These are phyloP conservation scores for Scaptomyza montana DNA, from an alignment of 1,140 invertebrate species.

Conservation along the genomic window DNA sequence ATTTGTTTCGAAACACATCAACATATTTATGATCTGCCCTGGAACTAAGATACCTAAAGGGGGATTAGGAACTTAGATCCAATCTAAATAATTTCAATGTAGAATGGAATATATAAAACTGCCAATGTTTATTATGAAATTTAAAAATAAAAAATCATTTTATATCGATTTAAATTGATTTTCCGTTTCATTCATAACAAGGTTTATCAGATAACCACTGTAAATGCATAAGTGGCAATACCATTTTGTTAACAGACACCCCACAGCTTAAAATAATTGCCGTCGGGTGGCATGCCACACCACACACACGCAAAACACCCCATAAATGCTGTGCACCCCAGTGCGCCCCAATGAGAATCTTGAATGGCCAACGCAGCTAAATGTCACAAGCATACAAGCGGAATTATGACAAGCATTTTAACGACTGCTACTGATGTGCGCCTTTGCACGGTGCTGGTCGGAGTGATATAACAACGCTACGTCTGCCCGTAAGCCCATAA, in stretches of 20 bases:
- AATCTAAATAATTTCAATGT: not conserved
- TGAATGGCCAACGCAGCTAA: constrained; percentile 55
- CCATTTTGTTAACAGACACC: constrained; percentile 36
- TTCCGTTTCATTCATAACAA: not conserved
- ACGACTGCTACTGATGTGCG: constrained; percentile 66
- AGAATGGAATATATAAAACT: too few species aligned
- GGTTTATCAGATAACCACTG: constrained; percentile 12
- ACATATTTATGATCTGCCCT: too few species aligned
- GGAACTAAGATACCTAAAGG: too few species aligned
- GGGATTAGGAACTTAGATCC: too few species aligned
- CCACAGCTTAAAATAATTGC: constrained; percentile 80
- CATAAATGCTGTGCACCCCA: constrained; percentile 39
- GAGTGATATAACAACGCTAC: constrained; percentile 56
- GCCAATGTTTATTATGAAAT: not conserved
- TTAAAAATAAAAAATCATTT: not conserved
- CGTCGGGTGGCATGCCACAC: constrained; percentile 38
- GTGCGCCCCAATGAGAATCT: constrained; percentile 37
- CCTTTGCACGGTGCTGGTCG: constrained; percentile 22
- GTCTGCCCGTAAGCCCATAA: constrained; percentile 62
- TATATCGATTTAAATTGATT: not conserved
- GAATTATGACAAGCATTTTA: constrained; percentile 81
- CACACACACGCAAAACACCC: not conserved
- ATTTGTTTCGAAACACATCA: too few species aligned
- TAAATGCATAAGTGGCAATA: constrained; percentile 21
- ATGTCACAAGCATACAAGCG: constrained; percentile 78